phyloP scores from a whole-genome alignment of 2,797 vertebrate species.

The Urophycis tenuis region DNA sequence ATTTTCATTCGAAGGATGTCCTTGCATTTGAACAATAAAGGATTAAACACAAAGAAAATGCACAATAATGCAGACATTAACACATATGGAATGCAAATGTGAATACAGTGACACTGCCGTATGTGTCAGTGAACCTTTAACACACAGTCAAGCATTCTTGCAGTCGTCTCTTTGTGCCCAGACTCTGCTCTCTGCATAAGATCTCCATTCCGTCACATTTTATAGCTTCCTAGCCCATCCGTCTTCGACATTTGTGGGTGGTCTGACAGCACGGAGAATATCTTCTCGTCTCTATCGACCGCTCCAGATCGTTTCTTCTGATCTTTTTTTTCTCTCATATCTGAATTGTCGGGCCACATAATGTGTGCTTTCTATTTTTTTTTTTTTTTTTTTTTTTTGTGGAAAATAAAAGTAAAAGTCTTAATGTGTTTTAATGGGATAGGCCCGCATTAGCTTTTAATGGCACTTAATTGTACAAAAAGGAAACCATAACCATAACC shows the following conservation, averaged over 20 bases:
- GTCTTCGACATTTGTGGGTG: conserved; percentile 46
- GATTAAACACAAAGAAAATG: neutral
- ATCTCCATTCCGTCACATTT: conserved; percentile 40
- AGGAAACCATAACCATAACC: conserved; percentile 61
- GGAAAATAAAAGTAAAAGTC: no score
- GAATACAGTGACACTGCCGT: neutral
- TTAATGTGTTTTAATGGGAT: conserved; percentile 69
- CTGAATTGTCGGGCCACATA: conserved; percentile 31
- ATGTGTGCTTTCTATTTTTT: conserved; percentile 29
- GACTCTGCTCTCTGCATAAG: conserved; percentile 2
- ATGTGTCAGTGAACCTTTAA: neutral
- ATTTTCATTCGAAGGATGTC: neutral
- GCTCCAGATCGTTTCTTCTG: conserved; percentile 44
- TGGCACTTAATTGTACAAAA: conserved; percentile 75
- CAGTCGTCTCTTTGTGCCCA: conserved; percentile 25
- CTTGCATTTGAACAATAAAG: neutral
- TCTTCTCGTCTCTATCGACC: neutral
- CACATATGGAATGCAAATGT: conserved; percentile 11
- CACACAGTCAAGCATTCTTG: neutral
- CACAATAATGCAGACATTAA: neutral
- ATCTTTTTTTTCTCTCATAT: conserved; percentile 23
- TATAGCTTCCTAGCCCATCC: conserved; percentile 23
- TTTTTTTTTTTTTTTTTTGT: no score
- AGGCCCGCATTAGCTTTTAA: conserved; percentile 69
- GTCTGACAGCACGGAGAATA: conserved; percentile 34